phyloP scores from a whole-genome alignment of 2,113 vertebrate species.

The Trematocara marginatum region DNA sequence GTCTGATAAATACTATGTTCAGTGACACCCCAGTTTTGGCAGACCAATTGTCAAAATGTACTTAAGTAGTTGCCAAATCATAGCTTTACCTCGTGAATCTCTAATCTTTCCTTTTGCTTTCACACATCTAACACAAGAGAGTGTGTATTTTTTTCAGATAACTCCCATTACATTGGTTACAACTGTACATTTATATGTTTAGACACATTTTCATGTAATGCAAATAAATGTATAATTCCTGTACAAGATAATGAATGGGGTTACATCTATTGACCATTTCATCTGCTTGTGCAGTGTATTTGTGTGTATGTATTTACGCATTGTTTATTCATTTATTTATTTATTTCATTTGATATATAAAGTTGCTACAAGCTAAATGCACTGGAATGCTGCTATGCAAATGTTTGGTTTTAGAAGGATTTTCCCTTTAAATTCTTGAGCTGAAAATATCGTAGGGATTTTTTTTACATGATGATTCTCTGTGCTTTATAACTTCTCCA shows the following conservation, averaged over 20 bases:
- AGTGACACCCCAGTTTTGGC: not conserved
- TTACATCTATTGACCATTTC: not conserved
- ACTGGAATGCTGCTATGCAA: not conserved
- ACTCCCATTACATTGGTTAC: not conserved
- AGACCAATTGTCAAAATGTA: not conserved
- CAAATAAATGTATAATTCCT: not conserved
- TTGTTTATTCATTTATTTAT: not conserved
- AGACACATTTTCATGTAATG: not conserved
- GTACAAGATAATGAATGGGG: not conserved
- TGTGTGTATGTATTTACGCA: not conserved
- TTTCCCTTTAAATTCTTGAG: conserved; percentile 3
- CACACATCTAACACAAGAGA: not conserved
- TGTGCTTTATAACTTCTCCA: not conserved
- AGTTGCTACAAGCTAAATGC: not conserved
- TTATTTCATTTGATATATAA: not conserved
- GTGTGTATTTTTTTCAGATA: not conserved
- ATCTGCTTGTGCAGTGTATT: not conserved
- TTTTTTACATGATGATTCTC: not conserved
- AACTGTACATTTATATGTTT: not conserved
- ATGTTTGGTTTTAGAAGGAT: not conserved
- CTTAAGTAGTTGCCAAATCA: not conserved
- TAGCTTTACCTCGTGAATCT: not conserved
- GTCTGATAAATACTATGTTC: not conserved
- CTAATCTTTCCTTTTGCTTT: not conserved
- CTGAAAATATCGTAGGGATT: conserved; percentile 17